Conservation (phyloP, 2,113 vertebrate species). For the Dasypus novemcinctus region DNA sequence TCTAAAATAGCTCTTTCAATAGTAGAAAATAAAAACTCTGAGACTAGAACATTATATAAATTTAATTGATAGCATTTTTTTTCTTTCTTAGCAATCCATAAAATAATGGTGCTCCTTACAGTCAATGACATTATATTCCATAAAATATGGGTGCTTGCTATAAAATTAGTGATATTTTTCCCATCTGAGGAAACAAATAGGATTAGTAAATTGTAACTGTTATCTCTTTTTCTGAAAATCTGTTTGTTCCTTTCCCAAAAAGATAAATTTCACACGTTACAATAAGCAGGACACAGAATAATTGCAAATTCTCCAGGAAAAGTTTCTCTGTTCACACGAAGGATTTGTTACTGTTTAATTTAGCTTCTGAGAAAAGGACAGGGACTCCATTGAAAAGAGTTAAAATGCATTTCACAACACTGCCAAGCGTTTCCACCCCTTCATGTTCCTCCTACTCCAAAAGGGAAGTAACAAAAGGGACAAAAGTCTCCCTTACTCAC, state of each 20-base stretch:
- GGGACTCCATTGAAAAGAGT: not conserved
- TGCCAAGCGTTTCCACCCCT: not conserved
- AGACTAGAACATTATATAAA: slow-evolving; percentile 46
- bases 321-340: not conserved
- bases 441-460: no score
- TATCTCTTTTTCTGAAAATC: slow-evolving; percentile 35
- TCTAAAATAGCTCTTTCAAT: slow-evolving; percentile 42
- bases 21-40: slow-evolving; percentile 54
- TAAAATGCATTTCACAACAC: not conserved
- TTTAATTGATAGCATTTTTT: slow-evolving; percentile 35
- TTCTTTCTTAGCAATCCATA: slow-evolving; percentile 52
- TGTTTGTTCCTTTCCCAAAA: slow-evolving; percentile 7
- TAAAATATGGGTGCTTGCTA: slow-evolving; percentile 46
- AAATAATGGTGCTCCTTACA: slow-evolving; percentile 34
- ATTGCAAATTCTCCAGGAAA: slow-evolving; percentile 12
- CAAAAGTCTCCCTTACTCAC: not conserved
- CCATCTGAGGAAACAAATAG: slow-evolving; percentile 37
- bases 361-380: not conserved
- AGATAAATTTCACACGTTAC: slow-evolving; percentile 24
- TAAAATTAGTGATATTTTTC: slow-evolving; percentile 33
- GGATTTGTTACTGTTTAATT: not conserved
- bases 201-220: slow-evolving; percentile 22
- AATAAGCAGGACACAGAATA: slow-evolving; percentile 20
- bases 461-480: not conserved
- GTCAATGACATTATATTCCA: slow-evolving; percentile 30